These are phyloP conservation scores for Corynorhinus townsendii DNA, from an alignment of 2,113 vertebrate species.

Conservation along the genomic window DNA sequence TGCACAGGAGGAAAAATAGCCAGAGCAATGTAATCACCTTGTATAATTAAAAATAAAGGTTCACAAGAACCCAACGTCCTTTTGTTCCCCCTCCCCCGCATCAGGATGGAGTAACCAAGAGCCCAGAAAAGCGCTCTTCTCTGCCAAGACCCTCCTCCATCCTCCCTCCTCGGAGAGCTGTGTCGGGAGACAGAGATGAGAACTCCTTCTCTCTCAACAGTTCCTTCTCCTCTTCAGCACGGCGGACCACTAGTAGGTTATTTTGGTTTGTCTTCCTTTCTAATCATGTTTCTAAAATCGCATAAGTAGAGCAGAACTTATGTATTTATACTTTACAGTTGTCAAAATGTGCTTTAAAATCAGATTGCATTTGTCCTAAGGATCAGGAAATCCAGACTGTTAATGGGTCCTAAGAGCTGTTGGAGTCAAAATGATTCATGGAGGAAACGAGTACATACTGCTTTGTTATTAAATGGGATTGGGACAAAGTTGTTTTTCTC, in stretches of 20 bases:
- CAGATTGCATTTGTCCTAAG: neutral
- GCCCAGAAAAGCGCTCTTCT: slow-evolving; percentile 93
- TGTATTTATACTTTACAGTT: neutral
- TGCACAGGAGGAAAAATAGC: neutral
- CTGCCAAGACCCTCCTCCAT: slow-evolving; percentile 91
- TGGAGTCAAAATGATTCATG: neutral
- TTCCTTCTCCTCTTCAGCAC: slow-evolving; percentile 91
- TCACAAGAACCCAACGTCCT: neutral
- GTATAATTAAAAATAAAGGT: neutral
- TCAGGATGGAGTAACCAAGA: slow-evolving; percentile 92
- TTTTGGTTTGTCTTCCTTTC: neutral
- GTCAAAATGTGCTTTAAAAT: neutral
- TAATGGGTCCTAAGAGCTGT: neutral
- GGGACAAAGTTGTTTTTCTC: neutral
- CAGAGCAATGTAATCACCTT: neutral
- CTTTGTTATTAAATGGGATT: neutral
- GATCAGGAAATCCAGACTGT: neutral
- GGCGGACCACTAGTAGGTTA: slow-evolving; percentile 92
- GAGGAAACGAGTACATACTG: neutral
- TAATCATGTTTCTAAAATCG: neutral
- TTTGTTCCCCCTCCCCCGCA: neutral
- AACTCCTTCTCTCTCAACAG: slow-evolving; percentile 94
- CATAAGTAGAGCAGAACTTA: neutral
- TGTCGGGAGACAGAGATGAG: slow-evolving; percentile 90
- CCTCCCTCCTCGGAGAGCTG: slow-evolving; percentile 86